A percentile compares a stretch with the other conserved stretches of the same genome.
These are phyloP conservation scores for Cydia strobilella DNA, from an alignment of 1,140 invertebrate genomes.

Conservation along the genomic window DNA sequence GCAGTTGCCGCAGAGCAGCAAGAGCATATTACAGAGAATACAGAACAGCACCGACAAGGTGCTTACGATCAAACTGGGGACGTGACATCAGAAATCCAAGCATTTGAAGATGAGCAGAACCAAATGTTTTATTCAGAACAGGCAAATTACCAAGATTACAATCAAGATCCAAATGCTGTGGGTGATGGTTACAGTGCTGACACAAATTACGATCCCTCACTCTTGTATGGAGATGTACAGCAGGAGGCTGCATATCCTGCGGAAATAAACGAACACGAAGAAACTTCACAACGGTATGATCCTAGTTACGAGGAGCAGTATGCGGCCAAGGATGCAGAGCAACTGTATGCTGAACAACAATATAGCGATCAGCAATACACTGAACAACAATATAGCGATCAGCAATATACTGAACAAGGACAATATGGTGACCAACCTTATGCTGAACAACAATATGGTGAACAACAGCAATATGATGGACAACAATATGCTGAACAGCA, in stretches of 20 bases:
- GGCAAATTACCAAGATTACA: slow-evolving; percentile 42
- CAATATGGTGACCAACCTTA: slow-evolving; percentile 43
- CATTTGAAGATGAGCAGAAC: slow-evolving; percentile 58
- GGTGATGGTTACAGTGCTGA: slow-evolving; percentile 38
- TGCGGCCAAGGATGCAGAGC: slow-evolving; percentile 33
- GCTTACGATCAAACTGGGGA: slow-evolving; percentile 31
- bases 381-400: slow-evolving; percentile 42
- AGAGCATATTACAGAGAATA: neutral
- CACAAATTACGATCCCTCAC: slow-evolving; percentile 49
- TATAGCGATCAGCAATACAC: slow-evolving; percentile 41
- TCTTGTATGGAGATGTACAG: slow-evolving; percentile 53
- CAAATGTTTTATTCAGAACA: slow-evolving; percentile 63
- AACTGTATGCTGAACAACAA: slow-evolving; percentile 38
- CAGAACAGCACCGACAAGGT: slow-evolving; percentile 26
- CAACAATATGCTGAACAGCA: slow-evolving; percentile 42
- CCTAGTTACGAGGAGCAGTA: slow-evolving; percentile 63
- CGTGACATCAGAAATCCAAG: slow-evolving; percentile 44
- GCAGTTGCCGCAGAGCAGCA: neutral
- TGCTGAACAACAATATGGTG: slow-evolving; percentile 41
- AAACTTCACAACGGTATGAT: slow-evolving; percentile 58
- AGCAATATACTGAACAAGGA: slow-evolving; percentile 40
- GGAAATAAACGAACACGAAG: slow-evolving; percentile 59
- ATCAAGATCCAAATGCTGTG: slow-evolving; percentile 39
- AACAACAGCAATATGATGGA: slow-evolving; percentile 37
- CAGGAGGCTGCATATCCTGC: slow-evolving; percentile 50